Evolutionary conservation across 2,113 vertebrate genomes (phyloP), one percentile per base, ranked within the genome.

Genomic region (Coryphaenoides rupestris): DNA sequence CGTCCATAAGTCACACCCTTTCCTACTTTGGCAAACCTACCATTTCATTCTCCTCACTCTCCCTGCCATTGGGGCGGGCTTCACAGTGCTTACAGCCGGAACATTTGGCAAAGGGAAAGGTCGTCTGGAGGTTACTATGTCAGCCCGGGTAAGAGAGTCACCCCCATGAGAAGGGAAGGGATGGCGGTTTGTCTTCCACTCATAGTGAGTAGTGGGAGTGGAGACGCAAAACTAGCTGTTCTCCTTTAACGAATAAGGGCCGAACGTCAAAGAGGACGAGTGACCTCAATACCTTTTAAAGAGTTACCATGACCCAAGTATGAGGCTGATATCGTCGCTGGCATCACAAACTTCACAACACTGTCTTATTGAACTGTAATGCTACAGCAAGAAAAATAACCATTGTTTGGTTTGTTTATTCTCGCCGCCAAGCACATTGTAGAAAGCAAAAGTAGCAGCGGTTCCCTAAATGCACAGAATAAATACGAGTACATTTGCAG

Each of bases 81-180:
- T 88, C 78, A 79, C 33, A n/a, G 71, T 78, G 74, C 88, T 89
- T 83, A 85, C 80, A 84, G 57, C 70, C 68, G 78, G 77, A 80
- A 77, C 72, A 74, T 80, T 86, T 74, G 76, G 80, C 71, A 81
- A 85, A 64, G 66, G 49, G 49, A 79, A 85, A 84, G 87, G 87
- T 90, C 83, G 69, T 71, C 62, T 75, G 68, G 72, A 81, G 88
- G 87, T 90, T 86, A 90, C 83, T 83, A 78, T 86, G 87, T 79
- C 86, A 86, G 62, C 74, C 73, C 40, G 76, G 70, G 77, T 79
- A 85, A 74, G 78, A 84, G 72, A 10, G 74, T 65, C 71, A 74
- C 84, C 72, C 74, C 65, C 59, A 62, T 68, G 59, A 68, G 76
- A 79, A 64, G 66, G 65, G 76, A 62, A 22, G 55, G 23, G 24